phyloP scores from a whole-genome alignment of 2,113 vertebrate species.

The Ailuropoda melanoleuca region DNA sequence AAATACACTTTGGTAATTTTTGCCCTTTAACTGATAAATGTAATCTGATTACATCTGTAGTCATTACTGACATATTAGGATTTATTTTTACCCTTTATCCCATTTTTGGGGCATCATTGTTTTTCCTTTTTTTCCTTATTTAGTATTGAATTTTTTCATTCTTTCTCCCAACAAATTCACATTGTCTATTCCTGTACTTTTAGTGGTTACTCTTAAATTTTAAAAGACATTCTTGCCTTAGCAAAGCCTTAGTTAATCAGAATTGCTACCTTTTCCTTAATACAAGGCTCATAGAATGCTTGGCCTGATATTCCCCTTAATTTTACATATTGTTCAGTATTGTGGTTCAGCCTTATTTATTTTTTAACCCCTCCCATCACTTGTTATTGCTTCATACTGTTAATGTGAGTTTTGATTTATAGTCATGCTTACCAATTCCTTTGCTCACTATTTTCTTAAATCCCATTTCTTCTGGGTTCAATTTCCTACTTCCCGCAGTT shows the following conservation, averaged over 20 bases:
- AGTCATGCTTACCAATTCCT: neutral
- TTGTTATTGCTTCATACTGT: neutral
- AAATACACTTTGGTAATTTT: neutral
- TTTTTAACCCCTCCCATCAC: neutral
- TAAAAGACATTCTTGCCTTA: neutral
- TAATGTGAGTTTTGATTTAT: conserved; percentile 35
- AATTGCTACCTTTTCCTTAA: neutral
- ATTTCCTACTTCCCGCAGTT: conserved; percentile 34
- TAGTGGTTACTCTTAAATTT: neutral
- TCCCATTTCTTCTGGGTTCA: conserved; percentile 24
- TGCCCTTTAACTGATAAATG: neutral
- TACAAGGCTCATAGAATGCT: neutral
- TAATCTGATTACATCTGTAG: neutral
- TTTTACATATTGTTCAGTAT: neutral
- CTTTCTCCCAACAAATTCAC: neutral
- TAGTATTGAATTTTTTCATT: neutral
- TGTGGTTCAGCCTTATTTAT: neutral
- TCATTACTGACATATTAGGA: neutral
- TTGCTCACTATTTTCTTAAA: neutral
- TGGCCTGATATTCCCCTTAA: neutral
- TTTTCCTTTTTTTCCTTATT: neutral
- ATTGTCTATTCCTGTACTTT: neutral
- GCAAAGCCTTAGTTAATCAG: neutral
- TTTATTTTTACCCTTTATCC: neutral
- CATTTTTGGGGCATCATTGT: neutral